Evolutionary conservation across 2,113 vertebrate genomes (phyloP), one percentile per base, ranked within the genome.

Genomic region (Rhabdomys dilectus): DNA sequence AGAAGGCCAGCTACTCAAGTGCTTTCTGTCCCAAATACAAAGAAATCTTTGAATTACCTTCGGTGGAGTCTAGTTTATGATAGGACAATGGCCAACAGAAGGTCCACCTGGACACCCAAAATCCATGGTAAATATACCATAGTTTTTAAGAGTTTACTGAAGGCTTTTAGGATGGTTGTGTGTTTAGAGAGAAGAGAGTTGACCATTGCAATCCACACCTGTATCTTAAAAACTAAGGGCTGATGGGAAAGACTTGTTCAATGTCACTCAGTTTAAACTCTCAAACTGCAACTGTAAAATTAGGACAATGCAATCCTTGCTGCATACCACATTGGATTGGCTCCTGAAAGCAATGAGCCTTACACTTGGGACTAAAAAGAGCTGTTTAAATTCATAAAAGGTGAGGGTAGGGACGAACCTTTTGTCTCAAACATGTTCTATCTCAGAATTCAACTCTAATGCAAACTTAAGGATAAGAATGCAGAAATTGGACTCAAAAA

Each of bases 401-500:
- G 45, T 92, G 48, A 60, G 15, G 3, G 10, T 2, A 29, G 29
- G 31, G 34, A 21, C 80, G 48, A 60, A 93, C 76, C 3, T 7
- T 93, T 82, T 88, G 92, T 78, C 39, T 91, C 62, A 88, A 88
- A 93, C 51, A 26, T 81, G 24, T 60, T 91, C 26, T 80, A 42
- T 68, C 96, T 97, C 39, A 89, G 88, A 95, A 96, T 91, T 92
- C 34, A 97, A 87, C 66, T 66, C 11, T 3, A 94, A 29, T 88
- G 95, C 95, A 91, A 96, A 97, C 89, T 93, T 96, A 95, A 0
- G 58, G 21, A 45, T 73, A 94, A 92, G 19, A 94, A 92, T 91
- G 87, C 19, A 91, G 31, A 96, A 64, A 89, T 93, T 81, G 95
- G 82, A 97, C n/a, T 88, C 70, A 93, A 95, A 96, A 88, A 66